Evolutionary conservation across 2,888 invertebrate species (phyloP), one percentile per base, ranked within the genome.

Genomic region (Malthinus flaveolus): DNA sequence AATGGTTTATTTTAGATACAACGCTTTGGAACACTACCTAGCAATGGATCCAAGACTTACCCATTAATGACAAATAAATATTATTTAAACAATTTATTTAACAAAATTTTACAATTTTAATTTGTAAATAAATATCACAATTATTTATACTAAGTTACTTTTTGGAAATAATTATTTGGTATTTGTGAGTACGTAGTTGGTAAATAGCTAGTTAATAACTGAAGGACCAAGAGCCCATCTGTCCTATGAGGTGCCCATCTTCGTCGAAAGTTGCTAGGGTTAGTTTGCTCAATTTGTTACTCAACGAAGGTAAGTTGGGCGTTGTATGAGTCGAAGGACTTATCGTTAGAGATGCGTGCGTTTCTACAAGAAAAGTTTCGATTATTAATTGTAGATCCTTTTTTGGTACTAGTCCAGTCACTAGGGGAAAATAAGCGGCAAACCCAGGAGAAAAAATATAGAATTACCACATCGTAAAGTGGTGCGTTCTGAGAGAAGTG

Each of bases 241-340:
- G 92, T 33, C 92, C 92, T 62, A 94, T 88, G 71, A 93, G 88
- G 71, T 89, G 88, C 42, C 93, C 94, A 72, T 93, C 87, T 50
- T 94, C 94, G 73, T 95, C 94, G 76, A 94, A 94, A 1, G 94
- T 94, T 36, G 94, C 93, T 57, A 95, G 82, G 33, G 93, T 93
- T 39, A 95, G 83, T 67, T 91, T 87, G 61, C 91, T 90, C 61
- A 95, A 81, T 78, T 94, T 95, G 79, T 93, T 95, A 67, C 91
- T 89, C 1, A 94, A 79, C 7, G 89, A 84, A 9, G 87, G 82
- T 15, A 60, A 39, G 0, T 85, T 84, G 0, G 85, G 81, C 62
- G 85, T 60, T 32, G 76, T 74, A 52, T 78, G 73, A 39, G 65
- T 67, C 10, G 63, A 49, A 15, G 77, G 71, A n/a, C 77, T 75